These are phyloP conservation scores for Andrena praecox DNA, from an alignment of 2,888 invertebrate genomes.

Conservation along the genomic window DNA sequence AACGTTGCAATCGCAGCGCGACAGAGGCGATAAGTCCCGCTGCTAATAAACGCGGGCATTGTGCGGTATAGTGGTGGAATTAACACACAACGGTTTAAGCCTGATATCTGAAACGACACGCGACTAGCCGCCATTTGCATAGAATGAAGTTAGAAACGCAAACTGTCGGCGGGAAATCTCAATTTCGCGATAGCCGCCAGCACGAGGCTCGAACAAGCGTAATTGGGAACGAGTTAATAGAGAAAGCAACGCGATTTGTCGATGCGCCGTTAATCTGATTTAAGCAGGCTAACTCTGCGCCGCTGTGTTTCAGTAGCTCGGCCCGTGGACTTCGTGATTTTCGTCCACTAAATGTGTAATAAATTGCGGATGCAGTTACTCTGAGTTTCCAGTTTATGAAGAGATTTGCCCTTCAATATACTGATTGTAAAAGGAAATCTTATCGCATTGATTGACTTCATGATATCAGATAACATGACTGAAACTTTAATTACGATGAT, in stretches of 20 bases:
- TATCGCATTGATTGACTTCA: too few relatives aligned
- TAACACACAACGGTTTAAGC: slow-evolving; percentile 47
- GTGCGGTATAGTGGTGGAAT: slow-evolving; percentile 23
- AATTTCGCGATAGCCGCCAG: slow-evolving; percentile 22
- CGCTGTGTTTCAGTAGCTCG: too few relatives aligned
- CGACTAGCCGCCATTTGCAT: slow-evolving; percentile 51
- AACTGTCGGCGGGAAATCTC: slow-evolving; percentile 45
- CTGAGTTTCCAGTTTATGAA: too few relatives aligned
- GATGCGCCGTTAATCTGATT: slow-evolving; percentile 19
- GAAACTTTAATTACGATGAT: too few relatives aligned
- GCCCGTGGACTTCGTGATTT: too few relatives aligned
- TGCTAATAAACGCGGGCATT: slow-evolving; percentile 44
- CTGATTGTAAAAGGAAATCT: too few relatives aligned
- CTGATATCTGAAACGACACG: slow-evolving; percentile 58
- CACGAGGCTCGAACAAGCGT: slow-evolving; percentile 15
- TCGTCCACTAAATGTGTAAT: too few relatives aligned
- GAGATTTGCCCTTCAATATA: too few relatives aligned
- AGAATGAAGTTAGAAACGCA: slow-evolving; percentile 46
- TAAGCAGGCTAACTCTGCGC: not conserved
- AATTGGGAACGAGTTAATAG: slow-evolving; percentile 38
- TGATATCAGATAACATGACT: too few relatives aligned
- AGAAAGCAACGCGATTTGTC: slow-evolving; percentile 31
- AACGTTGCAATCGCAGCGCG: slow-evolving; percentile 1
- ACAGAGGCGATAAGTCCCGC: slow-evolving; percentile 31
- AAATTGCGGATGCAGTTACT: too few relatives aligned